Conservation (phyloP, 2,113 vertebrate genomes). For the Clarias batrachus region DNA sequence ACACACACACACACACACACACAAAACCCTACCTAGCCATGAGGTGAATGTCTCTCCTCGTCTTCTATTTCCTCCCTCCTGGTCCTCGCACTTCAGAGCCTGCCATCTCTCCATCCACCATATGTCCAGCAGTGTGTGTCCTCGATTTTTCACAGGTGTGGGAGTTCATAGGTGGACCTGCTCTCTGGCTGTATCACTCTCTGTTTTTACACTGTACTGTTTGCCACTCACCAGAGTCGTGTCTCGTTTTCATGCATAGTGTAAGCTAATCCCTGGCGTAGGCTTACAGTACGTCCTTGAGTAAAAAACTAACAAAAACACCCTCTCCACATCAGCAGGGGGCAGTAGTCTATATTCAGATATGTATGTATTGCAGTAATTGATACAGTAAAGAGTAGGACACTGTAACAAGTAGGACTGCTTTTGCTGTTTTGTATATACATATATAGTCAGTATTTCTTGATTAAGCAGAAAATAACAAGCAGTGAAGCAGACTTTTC, state of each 20-base stretch:
- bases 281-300: too few relatives aligned
- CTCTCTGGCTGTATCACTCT: background rate
- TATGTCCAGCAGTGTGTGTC: conserved; percentile 53
- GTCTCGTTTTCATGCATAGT: background rate
- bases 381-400: background rate
- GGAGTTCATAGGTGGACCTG: conserved; percentile 8
- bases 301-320: background rate
- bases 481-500: background rate
- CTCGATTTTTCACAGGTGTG: conserved; percentile 49
- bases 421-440: too few relatives aligned
- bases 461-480: too few relatives aligned
- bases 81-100: conserved; percentile 52
- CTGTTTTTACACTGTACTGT: background rate
- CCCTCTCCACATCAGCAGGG: background rate
- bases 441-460: too few relatives aligned
- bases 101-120: conserved; percentile 53
- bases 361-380: background rate
- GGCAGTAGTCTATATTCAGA: background rate
- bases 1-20: conserved; percentile 18
- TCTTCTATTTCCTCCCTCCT: conserved; percentile 10
- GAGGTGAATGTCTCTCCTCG: conserved; percentile 5
- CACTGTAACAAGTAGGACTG: background rate
- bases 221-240: background rate
- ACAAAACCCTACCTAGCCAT: conserved; percentile 33
- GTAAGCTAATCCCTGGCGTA: background rate